Evolutionary conservation across 2,888 invertebrate species (phyloP).

Genomic region (Alitta virens): DNA sequence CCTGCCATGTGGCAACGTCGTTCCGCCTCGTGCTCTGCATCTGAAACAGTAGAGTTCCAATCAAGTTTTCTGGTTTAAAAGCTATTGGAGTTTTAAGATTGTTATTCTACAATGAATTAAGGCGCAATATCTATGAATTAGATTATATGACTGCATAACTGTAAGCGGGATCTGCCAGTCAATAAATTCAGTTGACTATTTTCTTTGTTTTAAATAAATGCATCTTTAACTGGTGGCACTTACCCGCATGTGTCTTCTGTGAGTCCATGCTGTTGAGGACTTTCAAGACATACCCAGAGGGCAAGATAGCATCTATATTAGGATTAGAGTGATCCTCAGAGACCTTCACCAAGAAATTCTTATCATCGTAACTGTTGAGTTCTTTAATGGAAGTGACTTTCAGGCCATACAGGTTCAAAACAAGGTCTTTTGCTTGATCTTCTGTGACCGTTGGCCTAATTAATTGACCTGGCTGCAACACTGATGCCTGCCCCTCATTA

Average conservation of each 20-base stretch:
- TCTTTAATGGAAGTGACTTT: conserved; percentile 58
- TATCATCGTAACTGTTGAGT: conserved; percentile 77
- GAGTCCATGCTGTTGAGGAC: conserved; percentile 82
- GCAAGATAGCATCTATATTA: conserved; percentile 32
- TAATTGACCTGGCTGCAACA: conserved; percentile 22
- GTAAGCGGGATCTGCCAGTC: no score
- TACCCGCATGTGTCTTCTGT: conserved; percentile 59
- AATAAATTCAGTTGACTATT: no score
- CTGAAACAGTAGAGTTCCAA: no score
- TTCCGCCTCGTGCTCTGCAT: conserved; percentile 22
- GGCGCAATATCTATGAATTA: background rate
- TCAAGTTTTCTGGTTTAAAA: no score
- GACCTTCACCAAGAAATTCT: conserved; percentile 70
- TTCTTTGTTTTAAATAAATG: no score
- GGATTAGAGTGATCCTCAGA: conserved; percentile 53
- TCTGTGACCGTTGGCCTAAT: conserved; percentile 21
- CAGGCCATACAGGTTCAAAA: conserved; percentile 21
- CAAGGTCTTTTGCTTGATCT: conserved; percentile 14
- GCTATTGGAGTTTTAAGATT: no score
- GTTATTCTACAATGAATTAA: no score
- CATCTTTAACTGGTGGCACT: conserved; percentile 9
- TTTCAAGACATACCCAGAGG: conserved; percentile 67
- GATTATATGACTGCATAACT: no score
- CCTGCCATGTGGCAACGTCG: conserved; percentile 8
- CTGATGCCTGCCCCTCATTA: background rate